These are phyloP conservation scores for Hermetia illucens DNA, from an alignment of 1,140 invertebrate species.

Conservation along the genomic window DNA sequence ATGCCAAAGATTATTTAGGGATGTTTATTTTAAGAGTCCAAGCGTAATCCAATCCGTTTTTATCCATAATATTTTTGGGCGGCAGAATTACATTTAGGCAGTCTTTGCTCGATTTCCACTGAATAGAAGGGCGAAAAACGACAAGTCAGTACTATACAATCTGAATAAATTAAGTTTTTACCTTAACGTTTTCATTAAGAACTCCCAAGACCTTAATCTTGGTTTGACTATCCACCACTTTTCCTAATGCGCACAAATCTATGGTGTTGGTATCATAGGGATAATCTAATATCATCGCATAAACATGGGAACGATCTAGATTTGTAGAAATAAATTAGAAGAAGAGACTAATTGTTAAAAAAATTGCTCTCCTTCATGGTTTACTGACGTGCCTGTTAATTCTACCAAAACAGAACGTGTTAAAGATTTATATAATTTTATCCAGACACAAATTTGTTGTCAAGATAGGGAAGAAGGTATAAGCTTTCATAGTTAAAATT, in stretches of 20 bases:
- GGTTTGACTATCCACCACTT: slow-evolving; percentile 8
- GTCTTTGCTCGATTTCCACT: slow-evolving; percentile 16
- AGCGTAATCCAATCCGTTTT: slow-evolving; percentile 16
- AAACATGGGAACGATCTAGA: slow-evolving; percentile 9
- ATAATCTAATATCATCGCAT: slow-evolving; percentile 26
- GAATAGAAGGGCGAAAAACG: background rate
- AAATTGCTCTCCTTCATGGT: too few species aligned
- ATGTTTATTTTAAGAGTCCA: slow-evolving; percentile 27
- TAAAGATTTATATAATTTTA: too few species aligned
- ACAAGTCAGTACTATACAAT: slow-evolving; percentile 5
- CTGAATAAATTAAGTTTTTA: slow-evolving; percentile 10
- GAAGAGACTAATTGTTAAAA: too few species aligned
- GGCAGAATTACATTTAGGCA: slow-evolving; percentile 19
- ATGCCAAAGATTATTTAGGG: background rate
- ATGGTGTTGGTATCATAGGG: slow-evolving; percentile 24
- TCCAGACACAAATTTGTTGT: too few species aligned
- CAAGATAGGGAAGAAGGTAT: too few species aligned
- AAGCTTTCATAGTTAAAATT: too few species aligned
- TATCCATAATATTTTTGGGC: slow-evolving; percentile 23
- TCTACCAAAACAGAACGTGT: too few species aligned
- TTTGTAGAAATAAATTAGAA: too few species aligned
- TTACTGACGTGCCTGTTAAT: too few species aligned
- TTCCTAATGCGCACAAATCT: slow-evolving; percentile 20
- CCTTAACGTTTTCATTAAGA: slow-evolving; percentile 7
- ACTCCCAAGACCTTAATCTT: slow-evolving; percentile 15